Percentiles rank a stretch among this genome's conserved stretches.
Conservation (phyloP, 1,140 invertebrate species). For the Nasonia longicornis region DNA sequence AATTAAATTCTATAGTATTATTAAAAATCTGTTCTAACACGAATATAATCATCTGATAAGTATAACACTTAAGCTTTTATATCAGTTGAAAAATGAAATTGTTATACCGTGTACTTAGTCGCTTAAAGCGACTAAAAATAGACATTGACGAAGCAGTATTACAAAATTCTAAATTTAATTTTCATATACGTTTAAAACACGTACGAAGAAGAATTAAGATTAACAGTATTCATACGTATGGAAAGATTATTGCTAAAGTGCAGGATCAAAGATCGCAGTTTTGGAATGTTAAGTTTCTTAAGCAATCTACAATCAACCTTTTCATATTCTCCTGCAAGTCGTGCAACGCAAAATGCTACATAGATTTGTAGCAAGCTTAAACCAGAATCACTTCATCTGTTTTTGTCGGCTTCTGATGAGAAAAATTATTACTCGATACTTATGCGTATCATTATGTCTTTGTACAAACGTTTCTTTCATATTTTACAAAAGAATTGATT, state of each 20-base stretch:
- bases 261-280: conserved; percentile 18
- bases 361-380: not conserved
- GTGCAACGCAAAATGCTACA: not conserved
- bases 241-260: conserved; percentile 37
- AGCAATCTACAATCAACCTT: not conserved
- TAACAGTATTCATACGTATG: conserved; percentile 12
- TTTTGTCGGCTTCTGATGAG: not conserved
- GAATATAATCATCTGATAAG: conserved; percentile 31
- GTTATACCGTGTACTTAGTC: conserved; percentile 8
- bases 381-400: not conserved
- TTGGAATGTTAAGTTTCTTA: conserved; percentile 40
- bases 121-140: conserved; percentile 8
- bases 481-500: conserved; percentile 28
- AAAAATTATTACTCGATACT: conserved; percentile 21
- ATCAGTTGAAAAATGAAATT: conserved; percentile 24
- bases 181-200: conserved; percentile 9
- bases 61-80: conserved; percentile 26
- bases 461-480: conserved; percentile 41
- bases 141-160: conserved; percentile 18
- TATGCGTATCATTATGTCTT: conserved; percentile 13
- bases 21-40: conserved; percentile 38
- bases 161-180: conserved; percentile 32
- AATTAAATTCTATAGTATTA: conserved; percentile 23
- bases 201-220: conserved; percentile 26
- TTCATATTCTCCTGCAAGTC: not conserved